Base-by-base conservation (phyloP, 1,140 invertebrate genomes). In the Rhyacophila brunnea region DNA sequence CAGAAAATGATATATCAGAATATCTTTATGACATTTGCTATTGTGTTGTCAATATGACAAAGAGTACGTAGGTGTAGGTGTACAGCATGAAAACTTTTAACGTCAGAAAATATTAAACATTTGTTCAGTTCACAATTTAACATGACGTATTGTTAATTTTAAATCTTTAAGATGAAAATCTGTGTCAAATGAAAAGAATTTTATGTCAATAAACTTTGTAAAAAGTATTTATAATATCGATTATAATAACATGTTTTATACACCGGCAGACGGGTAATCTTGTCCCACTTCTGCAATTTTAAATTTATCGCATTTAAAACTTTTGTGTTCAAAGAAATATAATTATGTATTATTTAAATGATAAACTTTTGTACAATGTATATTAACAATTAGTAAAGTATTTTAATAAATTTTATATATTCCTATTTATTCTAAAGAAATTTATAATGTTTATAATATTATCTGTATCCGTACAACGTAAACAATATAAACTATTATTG, bases 381-480 rank as follows among this genome's bases (percentile, higher is more conserved):
- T 35, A 6, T 7, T 46, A 46, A 18, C 32, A 44, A 53, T 44
- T 43, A 53, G n/a, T 55, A 38, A 47, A 34, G 18, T 34, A 38
- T 51, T 40, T 40, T 48, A 56, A 56, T 43, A 56, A 48, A 56
- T 56, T 42, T 56, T 48, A 56, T 56, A 48, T 48, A 56, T 48
- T 56, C 44, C 54, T 56, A 56, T 56, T 56, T 56, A 56, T 56
- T 56, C 15, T 48, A 48, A 56, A 48, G 45, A 51, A 51, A 17
- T 17, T 17, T 45, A 45, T 17, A 17, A 48, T 40, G 18, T 11
- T 11, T 53, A 53, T 46, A 11, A 54, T 34, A 46, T 14, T 35
- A 13, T 34, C 18, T 14, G 11, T 28, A 28, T n/a, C 43, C 28
- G 50, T 53, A 42, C 19, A 40, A 18, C 15, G 13, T 23, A 52